Evolutionary conservation across 2,888 invertebrate genomes (phyloP), one percentile per base, ranked within the genome.

Genomic region (Luffia ferchaultella): DNA sequence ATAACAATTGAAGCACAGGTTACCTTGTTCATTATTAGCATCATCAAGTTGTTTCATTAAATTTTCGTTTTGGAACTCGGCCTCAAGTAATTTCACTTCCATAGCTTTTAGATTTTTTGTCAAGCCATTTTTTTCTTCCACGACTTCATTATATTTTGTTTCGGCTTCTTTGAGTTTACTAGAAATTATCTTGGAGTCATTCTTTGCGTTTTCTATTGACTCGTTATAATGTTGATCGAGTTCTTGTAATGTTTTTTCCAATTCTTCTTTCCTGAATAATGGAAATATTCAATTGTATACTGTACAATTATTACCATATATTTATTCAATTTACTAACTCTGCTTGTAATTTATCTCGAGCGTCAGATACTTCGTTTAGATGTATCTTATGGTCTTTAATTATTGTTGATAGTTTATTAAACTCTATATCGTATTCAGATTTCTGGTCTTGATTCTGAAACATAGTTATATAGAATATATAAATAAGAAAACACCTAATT

Each of bases 331-430:
- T n/a, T 2, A 63, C 70, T 68, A 63, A 83, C 82, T 82, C 82
- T 1, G 58, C 41, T 61, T 77, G 70, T 45, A 82, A 61, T 57
- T 70, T 76, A 53, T 72, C 70, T 15, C 79, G 72, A 52, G 73
- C 73, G 12, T 64, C 61, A 5, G 66, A 73, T 45, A 82, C 77
- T 58, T 74, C 74, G 60, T 76, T 72, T 45, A 82, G 65, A 57
- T 76, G 68, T 12, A 53, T 55, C 2, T 70, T 73, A 55, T 78
- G 76, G 56, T 72, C 68, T 55, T 58, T 62, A 18, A 80, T 73
- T 1, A 73, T 76, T 55, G 71, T 68, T 9, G 70, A 75, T 52
- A 83, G 58, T 51, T 67, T 73, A 42, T 59, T 65, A 5, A 83
- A 59, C 60, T 82, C 72, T 49, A 59, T 61, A 52, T 76, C 73